phyloP scores from a whole-genome alignment of 2,888 invertebrate species.

The Odiellus spinosus region DNA sequence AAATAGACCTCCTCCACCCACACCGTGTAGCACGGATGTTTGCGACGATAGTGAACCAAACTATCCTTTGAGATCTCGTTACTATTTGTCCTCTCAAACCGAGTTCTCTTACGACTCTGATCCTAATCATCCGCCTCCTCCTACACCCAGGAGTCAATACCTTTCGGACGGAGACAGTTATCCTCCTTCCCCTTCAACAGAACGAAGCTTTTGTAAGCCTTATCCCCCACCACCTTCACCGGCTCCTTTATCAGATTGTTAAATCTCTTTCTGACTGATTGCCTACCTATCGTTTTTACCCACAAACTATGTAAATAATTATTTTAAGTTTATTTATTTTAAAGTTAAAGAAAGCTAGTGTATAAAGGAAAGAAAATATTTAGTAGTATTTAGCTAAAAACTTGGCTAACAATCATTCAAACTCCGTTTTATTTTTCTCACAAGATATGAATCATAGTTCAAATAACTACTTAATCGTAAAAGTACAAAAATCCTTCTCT shows the following conservation, averaged over 20 bases:
- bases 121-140: constrained; percentile 58
- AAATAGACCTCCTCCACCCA: constrained; percentile 66
- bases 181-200: constrained; percentile 44
- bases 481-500: too few species aligned
- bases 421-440: too few species aligned
- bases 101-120: constrained; percentile 47
- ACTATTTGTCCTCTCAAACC: constrained; percentile 16
- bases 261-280: too few species aligned
- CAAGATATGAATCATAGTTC: too few species aligned
- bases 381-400: too few species aligned
- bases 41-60: constrained; percentile 45
- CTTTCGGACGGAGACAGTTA: constrained; percentile 42
- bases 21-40: constrained; percentile 85
- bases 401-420: too few species aligned
- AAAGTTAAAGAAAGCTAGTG: too few species aligned
- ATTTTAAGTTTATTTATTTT: too few species aligned
- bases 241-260: constrained; percentile 27
- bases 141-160: constrained; percentile 55
- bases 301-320: not conserved
- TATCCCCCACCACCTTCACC: constrained; percentile 75
- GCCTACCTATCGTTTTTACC: too few species aligned
- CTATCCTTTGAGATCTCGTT: constrained; percentile 20
- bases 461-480: too few species aligned
- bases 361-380: too few species aligned
- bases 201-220: constrained; percentile 58